Evolutionary conservation across 2,113 vertebrate species (phyloP), one percentile per base, ranked within the genome.

Genomic region (Strix aluco): DNA sequence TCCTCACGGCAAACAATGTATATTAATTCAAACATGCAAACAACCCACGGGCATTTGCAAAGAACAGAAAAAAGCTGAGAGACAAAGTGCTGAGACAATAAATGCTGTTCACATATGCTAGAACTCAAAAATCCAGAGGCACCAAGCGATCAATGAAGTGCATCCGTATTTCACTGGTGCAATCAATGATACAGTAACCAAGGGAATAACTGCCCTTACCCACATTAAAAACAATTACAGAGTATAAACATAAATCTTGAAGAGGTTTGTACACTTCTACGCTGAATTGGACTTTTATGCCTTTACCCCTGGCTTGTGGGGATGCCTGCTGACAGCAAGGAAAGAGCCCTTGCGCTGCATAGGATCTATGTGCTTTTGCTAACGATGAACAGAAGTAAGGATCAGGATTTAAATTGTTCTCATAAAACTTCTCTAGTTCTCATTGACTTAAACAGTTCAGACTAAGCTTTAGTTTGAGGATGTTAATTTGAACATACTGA

Each of bases 181-280:
- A 92, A 93, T 97, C 97, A 93, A 92, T 95, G 97, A 78, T 69
- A 95, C 74, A 96, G 93, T 49, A 94, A 90, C 91, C 93, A 71
- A 82, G 96, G 96, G 95, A 97, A 63, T 94, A 94, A 36, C 90
- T 92, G 95, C 75, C 84, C 88, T 93, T 91, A 86, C 54, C 90
- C 94, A 88, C 92, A 79, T 97, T 90, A 92, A 81, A 95, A 97
- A 95, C 95, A 96, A 96, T 96, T 97, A 94, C 81, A 88, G 93
- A 88, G 42, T 27, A 91, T 73, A 91, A 92, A 91, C 91, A 89
- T 78, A 91, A 89, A 91, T 78, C 94, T 66, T 38, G 25, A 49
- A 65, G 58, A 95, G 81, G 49, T 91, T 79, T 93, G 75, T 73
- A 83, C 67, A 44, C 47, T 70, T 44, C 66, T 63, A 3, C 0